Evolutionary conservation across 2,797 vertebrate genomes (phyloP), one percentile per base, ranked within the genome.

Genomic region (Xenops minutus): DNA sequence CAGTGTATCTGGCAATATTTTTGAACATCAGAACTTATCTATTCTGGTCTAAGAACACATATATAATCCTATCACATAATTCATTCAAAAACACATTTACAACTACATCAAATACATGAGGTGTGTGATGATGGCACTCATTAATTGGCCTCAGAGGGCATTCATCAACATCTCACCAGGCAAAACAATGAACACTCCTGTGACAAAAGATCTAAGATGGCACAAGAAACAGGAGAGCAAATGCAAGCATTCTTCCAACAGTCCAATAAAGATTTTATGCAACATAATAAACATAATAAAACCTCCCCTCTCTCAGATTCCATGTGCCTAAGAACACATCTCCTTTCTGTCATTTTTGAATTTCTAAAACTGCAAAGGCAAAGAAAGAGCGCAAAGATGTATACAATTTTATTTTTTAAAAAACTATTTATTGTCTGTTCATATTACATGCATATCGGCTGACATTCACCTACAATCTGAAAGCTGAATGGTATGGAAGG

Each of bases 361-460:
- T 75, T 83, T 80, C 69, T 37, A 41, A 78, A 74, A 75, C 6
- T 19, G 5, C 62, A 48, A 1, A 6, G 18, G 39, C 27, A 58
- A 85, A 58, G 15, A 71, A 77, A 77, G 55, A 41, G 43, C 58
- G 95, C 24, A 75, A 78, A 84, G 5, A 68, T 29, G 1, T 24
- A 69, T 8, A 9, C 6, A 13, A 48, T 37, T 62, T 51, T 4
- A 27, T 17, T 27, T 14, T 17, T 32, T 9, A 2, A 12, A 61
- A 74, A 26, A 74, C 4, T 69, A 6, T 13, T 77, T 63, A 71
- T 14, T 72, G 27, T 54, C 37, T 66, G n/a, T 39, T 78, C 37
- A 29, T 23, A 78, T 12, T 49, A 64, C 0, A 0, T 7, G 49
- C 9, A 23, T 21, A 49, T 72, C 49, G 72, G 46, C 13, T 5